Base-by-base conservation (phyloP, 2,888 invertebrate species). In the Frankliniella fusca region DNA sequence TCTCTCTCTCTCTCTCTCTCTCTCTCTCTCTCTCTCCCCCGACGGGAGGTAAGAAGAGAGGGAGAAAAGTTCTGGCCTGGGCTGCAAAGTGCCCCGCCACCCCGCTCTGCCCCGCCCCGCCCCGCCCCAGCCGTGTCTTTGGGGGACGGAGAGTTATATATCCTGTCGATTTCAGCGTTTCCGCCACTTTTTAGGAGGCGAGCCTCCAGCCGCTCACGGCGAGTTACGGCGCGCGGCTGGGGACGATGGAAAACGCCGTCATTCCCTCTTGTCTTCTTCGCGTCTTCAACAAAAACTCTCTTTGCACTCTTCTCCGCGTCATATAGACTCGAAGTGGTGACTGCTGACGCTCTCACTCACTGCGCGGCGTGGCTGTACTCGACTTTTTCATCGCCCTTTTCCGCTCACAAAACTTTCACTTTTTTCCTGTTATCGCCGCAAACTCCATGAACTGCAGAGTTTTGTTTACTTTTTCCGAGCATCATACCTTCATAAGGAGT, bases 151-250 rank as follows among this genome's bases (percentile, higher is more conserved):
- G 70, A 76, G 70, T 76, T 76, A 76, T 76, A 76, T 76, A 76
- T 76, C 70, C 27, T 76, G 70, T 76, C 70, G 70, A 76, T 76
- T 76, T 76, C 70, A 76, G 70, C 70, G 70, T 76, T 76, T 76
- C 70, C 70, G 12, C 70, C 70, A 76, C 70, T 76, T 76, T 76
- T 76, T 76, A 76, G 70, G 70, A 23, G 70, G 70, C 61, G 38
- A 38, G 38, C 38, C 38, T 38, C 38, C 38, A 38, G 38, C 38
- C 23, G 27, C 70, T 76, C 18, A 27, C 0, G 70, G 70, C 70
- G 27, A 76, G 11, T 76, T 76, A 76, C 27, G 70, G 70, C 23
- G 5, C 70, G 10, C 70, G 70, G 70, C 23, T 27, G 23, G 23
- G 12, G 10, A 9, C 70, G 23, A 27, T 27, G 70, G 70, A n/a